Evolutionary conservation across 2,797 vertebrate species (phyloP), one percentile per base, ranked within the genome.

Genomic region (Scyliorhinus canicula): DNA sequence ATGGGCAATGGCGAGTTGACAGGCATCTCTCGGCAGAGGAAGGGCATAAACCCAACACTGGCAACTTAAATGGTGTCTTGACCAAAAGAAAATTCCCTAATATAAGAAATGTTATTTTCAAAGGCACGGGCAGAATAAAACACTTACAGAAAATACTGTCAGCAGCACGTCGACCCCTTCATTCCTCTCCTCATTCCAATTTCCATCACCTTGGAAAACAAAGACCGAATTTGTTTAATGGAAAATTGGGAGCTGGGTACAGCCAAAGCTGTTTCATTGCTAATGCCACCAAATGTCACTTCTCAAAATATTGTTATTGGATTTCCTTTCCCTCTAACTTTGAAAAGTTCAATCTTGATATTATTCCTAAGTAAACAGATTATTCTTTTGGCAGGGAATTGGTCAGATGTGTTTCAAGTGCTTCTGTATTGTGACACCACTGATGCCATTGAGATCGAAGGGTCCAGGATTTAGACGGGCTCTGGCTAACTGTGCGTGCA

Each of bases 281-380:
- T 44, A 44, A 65, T 44, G 57, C 88, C 57, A 65, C 47, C 14
- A 11, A 60, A 40, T 65, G n/a, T 44, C 60, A 63, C 60, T 65
- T 44, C 60, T 65, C 60, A 91, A 91, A 91, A 91, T 91, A 91
- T 91, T 44, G 40, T 91, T 44, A 65, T 26, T 91, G 88, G n/a
- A 91, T 91, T 90, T 65, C 55, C 44, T 91, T 24, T 65, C 60
- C 40, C 40, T 65, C 57, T 24, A 65, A 65, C 57, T 65, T 91
- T 63, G 24, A 91, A 65, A 63, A n/a, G 8, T 40, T 63, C 19
- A 40, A 90, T 60, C 21, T n/a, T 90, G 86, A 90, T 60, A 60
- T 60, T 60, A 90, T 90, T 21, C 35, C 3, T 40, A 21, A 40
- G 19, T 40, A 90, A 82, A 44, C 77, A 79, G 77, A 44, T 82